phyloP scores from a whole-genome alignment of 2,113 vertebrate genomes.

The Eidolon helvum region DNA sequence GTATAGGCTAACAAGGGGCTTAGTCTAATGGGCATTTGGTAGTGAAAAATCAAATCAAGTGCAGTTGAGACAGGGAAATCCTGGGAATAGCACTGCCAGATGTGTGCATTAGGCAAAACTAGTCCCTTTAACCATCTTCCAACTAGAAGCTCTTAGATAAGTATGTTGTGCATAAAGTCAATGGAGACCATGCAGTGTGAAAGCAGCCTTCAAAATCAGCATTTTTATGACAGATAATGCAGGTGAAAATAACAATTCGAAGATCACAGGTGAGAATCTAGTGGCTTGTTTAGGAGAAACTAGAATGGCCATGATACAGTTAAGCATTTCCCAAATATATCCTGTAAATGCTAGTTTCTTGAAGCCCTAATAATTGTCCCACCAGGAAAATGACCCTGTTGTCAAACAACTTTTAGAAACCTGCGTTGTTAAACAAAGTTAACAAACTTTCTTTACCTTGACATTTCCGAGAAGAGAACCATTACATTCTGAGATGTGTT shows the following conservation, averaged over 20 bases:
- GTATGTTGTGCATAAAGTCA: background rate
- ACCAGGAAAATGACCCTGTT: background rate
- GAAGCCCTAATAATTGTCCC: background rate
- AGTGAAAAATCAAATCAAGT: background rate
- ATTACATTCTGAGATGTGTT: background rate
- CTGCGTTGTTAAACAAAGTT: background rate
- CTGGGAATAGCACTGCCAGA: too few species aligned
- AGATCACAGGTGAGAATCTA: background rate
- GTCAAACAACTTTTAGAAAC: background rate
- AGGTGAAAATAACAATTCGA: conserved; percentile 6
- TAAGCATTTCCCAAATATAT: background rate
- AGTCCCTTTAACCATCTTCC: background rate
- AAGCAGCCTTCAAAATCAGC: background rate
- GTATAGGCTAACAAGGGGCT: background rate
- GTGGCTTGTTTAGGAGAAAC: background rate
- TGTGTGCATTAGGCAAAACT: background rate
- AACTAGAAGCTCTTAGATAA: background rate
- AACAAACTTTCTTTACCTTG: background rate
- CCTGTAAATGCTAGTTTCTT: background rate
- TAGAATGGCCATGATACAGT: background rate
- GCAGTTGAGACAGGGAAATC: too few species aligned
- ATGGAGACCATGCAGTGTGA: background rate
- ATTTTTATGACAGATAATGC: background rate
- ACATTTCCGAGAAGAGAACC: background rate
- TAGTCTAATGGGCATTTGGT: background rate